Base-by-base conservation (phyloP, 37 sponge, comb jelly and placozoan genomes). In the Crambe crambe region DNA sequence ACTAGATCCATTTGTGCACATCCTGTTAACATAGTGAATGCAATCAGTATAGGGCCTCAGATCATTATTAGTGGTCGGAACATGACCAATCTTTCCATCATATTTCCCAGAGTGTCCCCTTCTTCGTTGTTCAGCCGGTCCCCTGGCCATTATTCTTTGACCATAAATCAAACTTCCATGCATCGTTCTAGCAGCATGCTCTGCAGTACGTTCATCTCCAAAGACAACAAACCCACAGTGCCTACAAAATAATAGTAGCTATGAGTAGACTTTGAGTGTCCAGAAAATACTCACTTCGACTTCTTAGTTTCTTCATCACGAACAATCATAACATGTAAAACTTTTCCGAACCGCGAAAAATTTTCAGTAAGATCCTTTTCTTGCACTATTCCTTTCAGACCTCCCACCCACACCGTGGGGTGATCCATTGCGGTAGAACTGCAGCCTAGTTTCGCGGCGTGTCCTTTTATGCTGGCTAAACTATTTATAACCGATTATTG, bases 311-410 rank as follows among this genome's bases (percentile, higher is more conserved):
- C 66, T 31, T 18, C 17, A 34, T 65, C 66, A 30, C 66, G 31
- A 26, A 31, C 31, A 31, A 65, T 6, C 5, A 1, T 65, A 3
- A 65, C 66, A 9, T 65, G 66, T 2, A 5, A 31, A 30, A 65
- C 31, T 34, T 31, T 9, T 65, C 66, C 66, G 35, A 31, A 65
- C 5, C 17, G 66, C 66, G 66, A 65, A 30, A 65, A 65, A 34
- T 30, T 30, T 30, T 20, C 35, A 30, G 66, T 65, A 17, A 65
- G 31, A 31, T 65, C 66, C 35, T 9, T 20, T 32, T 65, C 66
- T 65, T 65, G 66, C 34, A 30, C 66, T 20, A 65, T 34, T 32
- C 66, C 66, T 65, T 65, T 65, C 66, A 65, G 66, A 2, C 66
- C 34, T 31, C 66, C 66, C 2, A 65, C 66, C 66, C 66, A 65